A percentile compares a stretch with the other conserved stretches of the same genome.
Evolutionary conservation across 2,113 vertebrate genomes (phyloP).

Genomic region (Fukomys damarensis): DNA sequence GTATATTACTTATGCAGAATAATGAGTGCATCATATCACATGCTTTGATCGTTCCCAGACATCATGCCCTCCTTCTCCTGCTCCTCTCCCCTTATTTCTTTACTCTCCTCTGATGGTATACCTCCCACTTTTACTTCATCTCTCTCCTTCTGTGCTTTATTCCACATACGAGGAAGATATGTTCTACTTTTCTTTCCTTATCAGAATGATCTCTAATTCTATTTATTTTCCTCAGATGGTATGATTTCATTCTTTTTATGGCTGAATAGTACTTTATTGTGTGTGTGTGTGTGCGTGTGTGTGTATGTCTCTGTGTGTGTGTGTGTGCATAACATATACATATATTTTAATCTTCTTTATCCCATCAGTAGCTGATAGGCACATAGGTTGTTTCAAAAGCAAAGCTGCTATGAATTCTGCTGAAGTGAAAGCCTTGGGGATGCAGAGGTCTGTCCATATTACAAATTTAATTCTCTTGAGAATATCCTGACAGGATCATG

Average conservation of each 20-base stretch:
- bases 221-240: background rate
- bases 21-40: background rate
- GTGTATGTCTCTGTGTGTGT: too few relatives aligned
- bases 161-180: background rate
- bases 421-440: background rate
- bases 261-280: background rate
- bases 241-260: background rate
- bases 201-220: background rate
- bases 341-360: background rate
- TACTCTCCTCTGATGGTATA: background rate
- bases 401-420: background rate
- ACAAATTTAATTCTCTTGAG: background rate
- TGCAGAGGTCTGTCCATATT: background rate
- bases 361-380: background rate
- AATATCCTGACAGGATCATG: background rate
- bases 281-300: too few relatives aligned
- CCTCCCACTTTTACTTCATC: too few relatives aligned
- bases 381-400: background rate
- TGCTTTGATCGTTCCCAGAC: background rate
- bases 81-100: background rate
- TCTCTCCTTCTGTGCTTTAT: background rate
- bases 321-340: too few relatives aligned
- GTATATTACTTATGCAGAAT: background rate
- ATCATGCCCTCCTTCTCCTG: too few relatives aligned
- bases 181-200: background rate